Percentiles rank a stretch among this genome's conserved stretches.
Conservation (phyloP, 2,888 invertebrate species). For the Agonopterix arenella region DNA sequence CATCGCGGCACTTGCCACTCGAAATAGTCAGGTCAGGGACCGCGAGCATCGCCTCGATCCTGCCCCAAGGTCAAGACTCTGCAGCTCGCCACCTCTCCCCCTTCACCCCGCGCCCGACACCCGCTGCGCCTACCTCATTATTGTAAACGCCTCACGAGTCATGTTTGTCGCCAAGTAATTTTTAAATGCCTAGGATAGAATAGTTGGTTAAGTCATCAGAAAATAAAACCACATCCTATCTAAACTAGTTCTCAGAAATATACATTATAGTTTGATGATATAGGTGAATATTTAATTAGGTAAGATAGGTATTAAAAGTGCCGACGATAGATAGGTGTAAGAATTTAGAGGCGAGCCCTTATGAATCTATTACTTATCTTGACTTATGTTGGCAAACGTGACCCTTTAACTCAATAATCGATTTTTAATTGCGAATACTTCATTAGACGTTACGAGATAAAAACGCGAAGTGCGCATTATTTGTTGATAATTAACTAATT, state of each 20-base stretch:
- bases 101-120: conserved; percentile 18
- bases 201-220: no score
- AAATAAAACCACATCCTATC: no score
- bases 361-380: conserved; percentile 31
- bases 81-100: conserved; percentile 39
- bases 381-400: conserved; percentile 60
- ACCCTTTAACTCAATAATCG: conserved; percentile 57
- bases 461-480: conserved; percentile 45
- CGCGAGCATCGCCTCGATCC: conserved; percentile 69
- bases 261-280: no score
- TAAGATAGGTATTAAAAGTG: conserved; percentile 1
- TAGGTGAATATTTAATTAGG: no score
- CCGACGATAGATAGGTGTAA: conserved; percentile 1
- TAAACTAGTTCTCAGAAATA: no score
- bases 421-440: conserved; percentile 71
- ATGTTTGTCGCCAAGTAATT: conserved; percentile 23
- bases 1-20: conserved; percentile 70
- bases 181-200: neutral
- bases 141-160: conserved; percentile 40
- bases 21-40: conserved; percentile 77
- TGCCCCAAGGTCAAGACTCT: conserved; percentile 74
- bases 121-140: conserved; percentile 25
- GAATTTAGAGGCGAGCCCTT: neutral
- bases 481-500: conserved; percentile 26
- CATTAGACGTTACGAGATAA: conserved; percentile 60